phyloP scores from a whole-genome alignment of 2,888 invertebrate genomes.

The Amblyjoppa fuscipennis region DNA sequence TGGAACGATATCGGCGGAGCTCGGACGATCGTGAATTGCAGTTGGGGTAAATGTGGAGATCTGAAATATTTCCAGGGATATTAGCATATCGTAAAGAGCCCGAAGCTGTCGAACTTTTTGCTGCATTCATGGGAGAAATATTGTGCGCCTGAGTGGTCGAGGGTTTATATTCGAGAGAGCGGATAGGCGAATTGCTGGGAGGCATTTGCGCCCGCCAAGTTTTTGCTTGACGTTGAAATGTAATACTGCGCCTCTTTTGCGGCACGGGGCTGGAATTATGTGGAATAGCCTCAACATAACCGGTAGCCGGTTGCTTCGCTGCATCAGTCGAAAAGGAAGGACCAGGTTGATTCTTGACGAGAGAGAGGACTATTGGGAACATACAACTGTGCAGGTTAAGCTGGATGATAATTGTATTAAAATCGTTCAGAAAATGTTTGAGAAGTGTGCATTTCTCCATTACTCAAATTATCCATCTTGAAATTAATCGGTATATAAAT shows the following conservation, averaged over 20 bases:
- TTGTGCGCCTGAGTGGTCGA: background rate
- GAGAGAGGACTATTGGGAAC: background rate
- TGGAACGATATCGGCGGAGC: background rate
- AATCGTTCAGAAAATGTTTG: background rate
- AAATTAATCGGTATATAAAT: too few species aligned
- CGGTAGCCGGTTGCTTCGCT: background rate
- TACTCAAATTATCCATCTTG: too few species aligned
- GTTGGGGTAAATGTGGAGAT: background rate
- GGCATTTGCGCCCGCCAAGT: background rate
- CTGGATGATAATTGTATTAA: background rate
- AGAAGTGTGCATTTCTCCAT: too few species aligned
- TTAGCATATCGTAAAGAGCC: background rate
- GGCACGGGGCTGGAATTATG: background rate
- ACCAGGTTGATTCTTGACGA: background rate
- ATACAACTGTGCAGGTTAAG: background rate
- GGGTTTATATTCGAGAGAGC: constrained; percentile 1
- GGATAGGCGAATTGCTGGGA: background rate
- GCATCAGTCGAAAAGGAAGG: background rate
- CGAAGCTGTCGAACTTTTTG: constrained; percentile 8
- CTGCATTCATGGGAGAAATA: background rate
- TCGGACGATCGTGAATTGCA: background rate
- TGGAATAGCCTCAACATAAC: background rate
- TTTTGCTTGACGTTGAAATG: background rate
- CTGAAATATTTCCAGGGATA: background rate
- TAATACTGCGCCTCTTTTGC: background rate